phyloP scores from a whole-genome alignment of 2,113 vertebrate genomes.

The Hippopotamus amphibius region DNA sequence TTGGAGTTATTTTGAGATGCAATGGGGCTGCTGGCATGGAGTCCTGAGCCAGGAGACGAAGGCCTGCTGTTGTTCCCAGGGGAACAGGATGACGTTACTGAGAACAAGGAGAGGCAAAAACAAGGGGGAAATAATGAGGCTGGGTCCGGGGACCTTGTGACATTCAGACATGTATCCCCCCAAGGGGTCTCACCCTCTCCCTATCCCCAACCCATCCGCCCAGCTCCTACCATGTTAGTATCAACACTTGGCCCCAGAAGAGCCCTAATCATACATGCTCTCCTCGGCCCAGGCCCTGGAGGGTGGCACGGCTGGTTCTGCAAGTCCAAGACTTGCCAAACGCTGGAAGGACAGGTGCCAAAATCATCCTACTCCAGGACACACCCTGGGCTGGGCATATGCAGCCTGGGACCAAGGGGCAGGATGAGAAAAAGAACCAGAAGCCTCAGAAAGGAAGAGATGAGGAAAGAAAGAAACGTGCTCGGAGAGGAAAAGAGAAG shows the following conservation, averaged over 20 bases:
- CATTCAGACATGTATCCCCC: not conserved
- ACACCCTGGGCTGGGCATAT: constrained; percentile 56
- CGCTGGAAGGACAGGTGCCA: constrained; percentile 31
- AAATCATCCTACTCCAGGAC: constrained; percentile 31
- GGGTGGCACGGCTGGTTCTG: constrained; percentile 41
- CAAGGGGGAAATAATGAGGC: constrained; percentile 48
- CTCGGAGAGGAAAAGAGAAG: not conserved
- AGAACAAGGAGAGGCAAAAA: constrained; percentile 62
- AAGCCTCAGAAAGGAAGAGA: not conserved
- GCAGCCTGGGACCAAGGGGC: not conserved
- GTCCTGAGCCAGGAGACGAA: constrained; percentile 87
- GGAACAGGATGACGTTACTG: constrained; percentile 90
- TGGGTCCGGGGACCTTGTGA: not conserved
- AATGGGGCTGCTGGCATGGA: constrained; percentile 87
- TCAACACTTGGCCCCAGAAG: not conserved
- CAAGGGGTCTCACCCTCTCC: not conserved
- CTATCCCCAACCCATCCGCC: not conserved
- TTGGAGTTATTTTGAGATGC: constrained; percentile 88
- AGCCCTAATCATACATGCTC: not conserved
- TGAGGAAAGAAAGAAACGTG: not conserved
- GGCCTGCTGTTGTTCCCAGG: constrained; percentile 89
- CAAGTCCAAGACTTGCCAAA: constrained; percentile 32
- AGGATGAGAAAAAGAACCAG: not conserved
- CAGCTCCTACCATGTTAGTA: not conserved
- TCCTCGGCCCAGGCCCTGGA: not conserved